Evolutionary conservation across 2,797 vertebrate species (phyloP).

Genomic region (Crax fasciolata): DNA sequence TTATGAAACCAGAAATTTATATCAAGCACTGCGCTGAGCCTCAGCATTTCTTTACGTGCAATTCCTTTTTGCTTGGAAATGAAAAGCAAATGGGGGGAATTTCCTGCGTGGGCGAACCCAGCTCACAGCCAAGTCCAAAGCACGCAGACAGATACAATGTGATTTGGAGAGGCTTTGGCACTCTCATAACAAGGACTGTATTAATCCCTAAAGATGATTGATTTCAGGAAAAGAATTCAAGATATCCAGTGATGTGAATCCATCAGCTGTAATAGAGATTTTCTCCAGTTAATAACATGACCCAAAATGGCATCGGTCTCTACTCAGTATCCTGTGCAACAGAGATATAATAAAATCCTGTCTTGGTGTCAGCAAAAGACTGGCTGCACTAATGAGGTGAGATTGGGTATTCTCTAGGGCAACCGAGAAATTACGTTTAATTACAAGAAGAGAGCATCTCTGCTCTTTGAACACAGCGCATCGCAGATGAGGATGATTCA

Average conservation of each 20-base stretch:
- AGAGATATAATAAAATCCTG: neutral
- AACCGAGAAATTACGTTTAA: conserved; percentile 1
- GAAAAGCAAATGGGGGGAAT: neutral
- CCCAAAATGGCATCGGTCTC: neutral
- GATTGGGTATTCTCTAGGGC: neutral
- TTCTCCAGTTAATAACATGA: neutral
- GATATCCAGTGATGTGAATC: neutral
- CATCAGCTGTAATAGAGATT: neutral
- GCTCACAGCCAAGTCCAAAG: neutral
- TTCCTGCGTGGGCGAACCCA: neutral
- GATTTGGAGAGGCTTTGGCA: neutral
- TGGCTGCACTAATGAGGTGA: neutral
- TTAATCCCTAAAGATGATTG: neutral
- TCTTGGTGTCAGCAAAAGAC: neutral
- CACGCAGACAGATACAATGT: accelerated
- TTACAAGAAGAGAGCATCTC: neutral
- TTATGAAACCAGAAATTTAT: neutral
- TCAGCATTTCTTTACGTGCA: neutral
- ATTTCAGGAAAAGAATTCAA: neutral
- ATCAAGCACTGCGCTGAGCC: neutral
- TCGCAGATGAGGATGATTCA: neutral
- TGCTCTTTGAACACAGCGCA: neutral
- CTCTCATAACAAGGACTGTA: neutral
- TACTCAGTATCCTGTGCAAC: neutral
- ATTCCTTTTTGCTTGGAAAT: neutral